Evolutionary conservation across 1,140 invertebrate species (phyloP), one percentile per base, ranked within the genome.

Genomic region (Zaprionus inermis): DNA sequence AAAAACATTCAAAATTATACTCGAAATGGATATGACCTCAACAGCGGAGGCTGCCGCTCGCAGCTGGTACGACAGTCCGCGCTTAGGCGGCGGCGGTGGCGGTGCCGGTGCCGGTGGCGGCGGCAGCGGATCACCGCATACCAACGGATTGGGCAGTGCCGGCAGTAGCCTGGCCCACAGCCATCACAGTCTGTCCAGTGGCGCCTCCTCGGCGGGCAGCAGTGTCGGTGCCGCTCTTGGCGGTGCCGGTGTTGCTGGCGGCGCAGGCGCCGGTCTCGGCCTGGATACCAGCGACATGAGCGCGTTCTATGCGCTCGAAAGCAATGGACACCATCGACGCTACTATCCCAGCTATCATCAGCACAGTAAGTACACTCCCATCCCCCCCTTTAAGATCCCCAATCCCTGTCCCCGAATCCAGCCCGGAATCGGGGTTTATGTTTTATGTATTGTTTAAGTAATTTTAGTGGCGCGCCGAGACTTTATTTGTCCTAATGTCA

Each of bases 21-120:
- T 92, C 89, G 90, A 92, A 90, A 92, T 92, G 91, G 91, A 92
- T 91, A 92, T 92, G 91, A 92, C 91, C 76, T 92, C 91, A 81
- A 92, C 91, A 84, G 91, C 91, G 82, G 91, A 92, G 84, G 91
- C 91, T 90, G 91, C 91, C 83, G 91, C 91, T 63, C 91, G 91
- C 83, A 92, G 91, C 81, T 92, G 91, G 91, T 92, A 92, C 49
- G 91, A 92, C 36, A 92, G 81, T 91, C 91, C 91, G 77, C 90
- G 91, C 54, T 79, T 92, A 72, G 88, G 90, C 46, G 86, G 90
- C 54, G 81, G 81, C 36, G 77, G 81, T 14, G 80, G 79, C 20
- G 80, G 79, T 63, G 84, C 84, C 58, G 79, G 88, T 61, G 85
- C 88, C 55, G 80, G 89, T 5, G 56, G 81, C 44, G 81, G 81